These are phyloP conservation scores for Eupithecia tripunctaria DNA, from an alignment of 2,888 invertebrate species.

Conservation along the genomic window DNA sequence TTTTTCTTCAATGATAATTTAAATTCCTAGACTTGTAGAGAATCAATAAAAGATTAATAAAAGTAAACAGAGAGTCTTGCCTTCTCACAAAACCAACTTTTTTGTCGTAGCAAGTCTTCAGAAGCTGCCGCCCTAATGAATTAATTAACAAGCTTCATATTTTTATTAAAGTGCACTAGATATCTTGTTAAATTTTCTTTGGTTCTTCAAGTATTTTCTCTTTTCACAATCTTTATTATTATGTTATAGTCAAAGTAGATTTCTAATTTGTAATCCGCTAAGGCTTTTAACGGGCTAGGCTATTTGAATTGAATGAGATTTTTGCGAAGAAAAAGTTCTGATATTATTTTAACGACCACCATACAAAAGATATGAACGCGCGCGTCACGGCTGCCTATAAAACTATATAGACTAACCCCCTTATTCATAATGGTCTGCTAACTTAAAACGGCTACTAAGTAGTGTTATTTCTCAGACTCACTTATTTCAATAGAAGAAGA, in stretches of 20 bases:
- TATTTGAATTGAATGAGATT: neutral
- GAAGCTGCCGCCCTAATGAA: neutral
- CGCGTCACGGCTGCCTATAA: slow-evolving; percentile 14
- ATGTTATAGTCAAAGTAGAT: too few species aligned
- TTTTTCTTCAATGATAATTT: neutral
- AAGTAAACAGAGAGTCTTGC: neutral
- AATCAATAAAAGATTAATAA: neutral
- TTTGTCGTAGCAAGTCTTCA: neutral
- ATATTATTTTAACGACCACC: slow-evolving; percentile 5
- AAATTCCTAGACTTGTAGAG: neutral
- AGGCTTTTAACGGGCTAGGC: too few species aligned
- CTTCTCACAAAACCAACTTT: neutral
- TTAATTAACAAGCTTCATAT: neutral
- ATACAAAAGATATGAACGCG: slow-evolving; percentile 42
- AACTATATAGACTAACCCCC: too few species aligned
- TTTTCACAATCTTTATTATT: too few species aligned
- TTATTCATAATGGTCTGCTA: too few species aligned
- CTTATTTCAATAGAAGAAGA: too few species aligned
- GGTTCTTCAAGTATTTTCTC: neutral
- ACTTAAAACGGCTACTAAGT: too few species aligned
- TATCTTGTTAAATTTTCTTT: neutral
- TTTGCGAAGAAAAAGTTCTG: neutral
- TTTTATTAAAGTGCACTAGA: neutral
- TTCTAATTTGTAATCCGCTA: too few species aligned
- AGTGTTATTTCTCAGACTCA: too few species aligned